Evolutionary conservation across 1,140 invertebrate species (phyloP), one percentile per base, ranked within the genome.

Genomic region (Trialeurodes vaporariorum): DNA sequence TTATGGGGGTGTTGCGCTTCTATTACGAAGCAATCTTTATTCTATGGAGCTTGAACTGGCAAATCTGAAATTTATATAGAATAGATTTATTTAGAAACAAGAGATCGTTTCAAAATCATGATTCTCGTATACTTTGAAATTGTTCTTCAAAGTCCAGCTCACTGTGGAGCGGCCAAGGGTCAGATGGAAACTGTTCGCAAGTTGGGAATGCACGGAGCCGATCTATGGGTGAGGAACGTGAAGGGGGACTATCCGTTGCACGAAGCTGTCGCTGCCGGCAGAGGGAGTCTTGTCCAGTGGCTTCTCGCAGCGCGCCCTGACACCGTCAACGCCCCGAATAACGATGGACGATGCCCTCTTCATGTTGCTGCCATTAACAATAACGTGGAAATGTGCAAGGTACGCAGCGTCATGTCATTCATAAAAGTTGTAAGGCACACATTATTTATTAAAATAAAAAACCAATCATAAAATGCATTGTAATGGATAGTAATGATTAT

Each of bases 361-460:
- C 97, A 99, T 78, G 89, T 98, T 59, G 94, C 96, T 0, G 94
- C 96, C 0, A 84, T 94, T 49, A 92, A 93, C 74, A 96, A 98
- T 73, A 92, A 98, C 77, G 84, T 96, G 1, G 94, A 96, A 79
- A 86, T 97, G 77, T 96, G 94, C 79, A 94, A 94, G 79, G 81
- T 84, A 74, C 66, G 59, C 25, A 58, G 61, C 5, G 34, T n/a
- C n/a, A n/a, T n/a, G n/a, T n/a, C n/a, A n/a, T n/a, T n/a, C n/a
- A n/a, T n/a, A n/a, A n/a, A n/a, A n/a, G n/a, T n/a, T n/a, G n/a
- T n/a, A n/a, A n/a, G n/a, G n/a, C n/a, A n/a, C n/a, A n/a, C n/a
- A n/a, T n/a, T n/a, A n/a, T n/a, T n/a, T n/a, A n/a, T n/a, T n/a
- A n/a, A n/a, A n/a, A n/a, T n/a, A n/a, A n/a, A n/a, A n/a, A n/a